These are phyloP conservation scores for Diadegma fenestrale DNA, from an alignment of 2,888 invertebrate genomes.

Conservation along the genomic window DNA sequence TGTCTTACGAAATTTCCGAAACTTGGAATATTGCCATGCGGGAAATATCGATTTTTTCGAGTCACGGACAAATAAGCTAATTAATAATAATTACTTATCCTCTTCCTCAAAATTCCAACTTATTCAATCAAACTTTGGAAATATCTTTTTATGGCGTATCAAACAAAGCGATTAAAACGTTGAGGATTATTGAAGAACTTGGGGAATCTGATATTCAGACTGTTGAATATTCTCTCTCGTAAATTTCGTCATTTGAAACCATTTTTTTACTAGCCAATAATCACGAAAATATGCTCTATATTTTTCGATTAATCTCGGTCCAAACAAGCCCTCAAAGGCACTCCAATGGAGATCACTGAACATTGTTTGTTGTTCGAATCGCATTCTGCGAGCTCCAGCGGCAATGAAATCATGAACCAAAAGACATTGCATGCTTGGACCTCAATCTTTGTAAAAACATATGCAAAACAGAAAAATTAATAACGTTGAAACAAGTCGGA, in stretches of 20 bases:
- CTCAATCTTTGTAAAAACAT: too few relatives aligned
- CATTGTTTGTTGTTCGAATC: too few relatives aligned
- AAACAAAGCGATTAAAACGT: not conserved
- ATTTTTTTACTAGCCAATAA: not conserved
- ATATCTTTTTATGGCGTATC: not conserved
- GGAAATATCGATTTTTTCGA: not conserved
- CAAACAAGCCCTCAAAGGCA: too few relatives aligned
- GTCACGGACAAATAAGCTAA: not conserved
- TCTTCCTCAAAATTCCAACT: not conserved
- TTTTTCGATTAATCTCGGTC: not conserved
- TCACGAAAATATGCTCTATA: not conserved
- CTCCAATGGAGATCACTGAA: too few relatives aligned
- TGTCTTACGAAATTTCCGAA: too few relatives aligned
- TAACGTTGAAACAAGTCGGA: too few relatives aligned
- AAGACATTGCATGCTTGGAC: too few relatives aligned
- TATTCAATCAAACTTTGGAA: slow-evolving; percentile 1
- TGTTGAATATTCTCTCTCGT: not conserved
- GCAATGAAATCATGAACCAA: too few relatives aligned
- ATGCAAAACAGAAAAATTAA: too few relatives aligned
- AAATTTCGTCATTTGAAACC: not conserved
- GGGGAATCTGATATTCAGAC: not conserved
- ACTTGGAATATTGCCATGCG: not conserved
- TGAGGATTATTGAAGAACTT: not conserved
- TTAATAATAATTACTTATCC: not conserved
- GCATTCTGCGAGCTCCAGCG: too few relatives aligned